A percentile compares a stretch with the other conserved stretches of the same genome.
phyloP scores from a whole-genome alignment of 2,888 invertebrate species.

The Galerucella calmariensis region DNA sequence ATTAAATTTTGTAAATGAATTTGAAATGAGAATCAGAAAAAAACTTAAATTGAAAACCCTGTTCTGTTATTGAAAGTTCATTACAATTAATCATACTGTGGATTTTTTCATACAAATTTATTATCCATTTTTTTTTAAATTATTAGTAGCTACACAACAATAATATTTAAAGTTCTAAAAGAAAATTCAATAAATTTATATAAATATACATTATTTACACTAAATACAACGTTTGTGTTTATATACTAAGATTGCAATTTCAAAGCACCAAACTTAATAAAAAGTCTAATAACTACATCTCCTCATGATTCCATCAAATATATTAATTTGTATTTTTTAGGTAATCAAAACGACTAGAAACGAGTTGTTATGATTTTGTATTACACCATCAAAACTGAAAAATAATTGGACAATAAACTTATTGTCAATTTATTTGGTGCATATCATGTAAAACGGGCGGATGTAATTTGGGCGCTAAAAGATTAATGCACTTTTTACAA shows the following conservation, averaged over 20 bases:
- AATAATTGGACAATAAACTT: too few species aligned
- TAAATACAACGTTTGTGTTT: background rate
- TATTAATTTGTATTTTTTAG: background rate
- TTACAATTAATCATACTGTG: background rate
- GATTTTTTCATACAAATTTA: background rate
- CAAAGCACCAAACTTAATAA: background rate
- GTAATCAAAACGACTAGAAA: conserved; percentile 3
- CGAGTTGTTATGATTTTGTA: too few species aligned
- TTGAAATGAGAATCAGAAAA: too few species aligned
- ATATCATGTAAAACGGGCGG: too few species aligned
- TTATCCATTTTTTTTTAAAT: background rate
- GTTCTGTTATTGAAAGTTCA: background rate
- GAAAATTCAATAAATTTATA: background rate
- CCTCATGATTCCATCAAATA: background rate
- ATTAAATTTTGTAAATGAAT: too few species aligned
- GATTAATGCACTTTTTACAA: too few species aligned
- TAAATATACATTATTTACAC: background rate
- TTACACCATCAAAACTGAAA: too few species aligned
- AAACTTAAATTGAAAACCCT: too few species aligned
- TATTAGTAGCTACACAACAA: background rate
- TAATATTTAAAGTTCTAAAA: background rate
- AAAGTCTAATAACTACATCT: background rate
- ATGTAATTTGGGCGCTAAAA: too few species aligned
- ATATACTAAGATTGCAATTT: background rate
- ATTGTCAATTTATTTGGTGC: too few species aligned